Evolutionary conservation across 2,113 vertebrate species (phyloP), one percentile per base, ranked within the genome.

Genomic region (Aldabrachelys gigantea): DNA sequence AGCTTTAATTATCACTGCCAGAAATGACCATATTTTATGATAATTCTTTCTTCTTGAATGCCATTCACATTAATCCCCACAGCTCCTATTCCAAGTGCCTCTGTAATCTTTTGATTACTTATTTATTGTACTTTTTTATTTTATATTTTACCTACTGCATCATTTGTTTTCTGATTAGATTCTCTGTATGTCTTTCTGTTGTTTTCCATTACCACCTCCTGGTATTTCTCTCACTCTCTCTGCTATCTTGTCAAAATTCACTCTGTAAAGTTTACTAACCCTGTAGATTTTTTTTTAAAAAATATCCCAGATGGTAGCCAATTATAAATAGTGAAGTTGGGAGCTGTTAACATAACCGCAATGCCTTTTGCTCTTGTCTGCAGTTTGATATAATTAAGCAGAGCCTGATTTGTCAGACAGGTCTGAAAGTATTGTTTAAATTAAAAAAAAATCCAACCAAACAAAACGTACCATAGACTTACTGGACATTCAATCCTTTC

Each of bases 281-380:
- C 53, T 92, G 75, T 84, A 90, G n/a, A 24, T 83, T 89, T 65
- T 1, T 54, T 1, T 78, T 53, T 1, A 57, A 21, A 7, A 88
- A 87, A 87, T 44, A 38, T 5, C n/a, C 76, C 86, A 95, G 84
- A 92, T 94, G 86, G 92, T 80, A 93, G 56, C 59, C 52, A 94
- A 52, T 89, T 95, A 85, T 47, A 81, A 92, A 88, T 14, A 75
- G 72, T 89, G 85, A 94, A 94, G 87, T 19, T 85, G 83, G 89
- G 88, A 93, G 83, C 79, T 96, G 81, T 88, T 93, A 82, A 62
- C 79, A 90, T 50, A n/a, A 88, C 53, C 65, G 53, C 85, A 88
- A 31, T 94, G 24, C 53, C 57, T 93, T 92, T 83, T 89, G 89
- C 54, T 91, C 47, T 69, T 94, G 49, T 76, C 83, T 94, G 89